phyloP scores from a whole-genome alignment of 2,888 invertebrate genomes.

The Metellina segmentata region DNA sequence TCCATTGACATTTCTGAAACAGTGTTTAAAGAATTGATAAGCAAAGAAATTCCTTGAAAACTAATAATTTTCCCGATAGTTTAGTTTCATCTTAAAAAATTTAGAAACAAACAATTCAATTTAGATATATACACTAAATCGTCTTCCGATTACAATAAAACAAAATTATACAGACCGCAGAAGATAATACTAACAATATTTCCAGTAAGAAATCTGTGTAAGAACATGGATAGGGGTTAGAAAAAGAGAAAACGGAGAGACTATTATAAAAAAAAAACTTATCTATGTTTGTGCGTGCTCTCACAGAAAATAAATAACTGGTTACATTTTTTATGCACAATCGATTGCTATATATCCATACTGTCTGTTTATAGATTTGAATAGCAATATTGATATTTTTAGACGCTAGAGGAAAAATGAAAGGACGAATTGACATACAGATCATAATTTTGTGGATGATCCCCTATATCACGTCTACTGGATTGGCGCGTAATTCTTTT shows the following conservation, averaged over 20 bases:
- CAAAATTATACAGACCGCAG: no score
- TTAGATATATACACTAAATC: no score
- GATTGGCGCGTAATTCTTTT: constrained; percentile 48
- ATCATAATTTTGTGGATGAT: constrained; percentile 16
- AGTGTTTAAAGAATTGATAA: no score
- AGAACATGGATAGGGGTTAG: neutral
- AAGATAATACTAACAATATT: no score
- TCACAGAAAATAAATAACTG: neutral
- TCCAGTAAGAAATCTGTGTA: neutral
- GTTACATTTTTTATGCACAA: neutral
- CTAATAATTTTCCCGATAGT: no score
- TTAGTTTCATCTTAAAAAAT: no score
- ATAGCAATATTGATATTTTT: neutral
- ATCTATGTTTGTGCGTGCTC: neutral
- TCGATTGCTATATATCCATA: neutral
- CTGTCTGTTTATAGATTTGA: neutral
- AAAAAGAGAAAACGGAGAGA: neutral
- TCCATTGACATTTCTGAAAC: no score
- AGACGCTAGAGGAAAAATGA: neutral
- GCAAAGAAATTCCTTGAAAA: no score
- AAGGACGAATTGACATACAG: neutral
- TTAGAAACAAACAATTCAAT: no score
- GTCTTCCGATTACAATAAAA: no score
- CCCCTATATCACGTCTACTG: constrained; percentile 11
- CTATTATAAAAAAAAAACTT: neutral